Conservation (phyloP, 2,797 vertebrate genomes). For the Phylloscopus collybita region DNA sequence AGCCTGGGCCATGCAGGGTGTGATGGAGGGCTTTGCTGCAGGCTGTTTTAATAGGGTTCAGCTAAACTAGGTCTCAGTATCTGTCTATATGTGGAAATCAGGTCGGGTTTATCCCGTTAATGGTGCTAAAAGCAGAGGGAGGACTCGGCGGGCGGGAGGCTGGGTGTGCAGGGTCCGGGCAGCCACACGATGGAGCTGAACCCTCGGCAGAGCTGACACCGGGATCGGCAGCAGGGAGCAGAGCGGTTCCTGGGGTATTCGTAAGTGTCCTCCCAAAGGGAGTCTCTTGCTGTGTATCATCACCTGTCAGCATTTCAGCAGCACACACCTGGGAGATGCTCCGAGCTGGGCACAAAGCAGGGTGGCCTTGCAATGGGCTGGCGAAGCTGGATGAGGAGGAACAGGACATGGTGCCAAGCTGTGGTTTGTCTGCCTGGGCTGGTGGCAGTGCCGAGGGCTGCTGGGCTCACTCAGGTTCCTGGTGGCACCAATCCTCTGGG, state of each 20-base stretch:
- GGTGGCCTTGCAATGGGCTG: neutral
- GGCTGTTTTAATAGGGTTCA: neutral
- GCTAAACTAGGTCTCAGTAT: slow-evolving; percentile 11
- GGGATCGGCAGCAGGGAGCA: neutral
- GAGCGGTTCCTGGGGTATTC: neutral
- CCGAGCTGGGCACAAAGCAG: neutral
- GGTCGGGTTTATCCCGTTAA: slow-evolving; percentile 41
- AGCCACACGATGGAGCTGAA: slow-evolving; percentile 42
- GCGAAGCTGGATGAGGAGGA: neutral
- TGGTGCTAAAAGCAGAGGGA: neutral
- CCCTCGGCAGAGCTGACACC: neutral
- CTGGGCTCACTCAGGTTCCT: neutral
- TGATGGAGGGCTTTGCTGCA: neutral
- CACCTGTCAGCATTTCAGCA: neutral
- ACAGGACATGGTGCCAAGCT: neutral
- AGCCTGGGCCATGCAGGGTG: neutral
- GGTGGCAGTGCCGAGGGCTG: accelerated
- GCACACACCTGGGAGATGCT: neutral
- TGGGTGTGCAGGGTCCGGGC: neutral
- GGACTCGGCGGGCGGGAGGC: neutral
- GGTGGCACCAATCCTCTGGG: neutral
- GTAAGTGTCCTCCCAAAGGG: neutral
- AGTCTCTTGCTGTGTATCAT: neutral
- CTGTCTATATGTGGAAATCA: slow-evolving; percentile 39
- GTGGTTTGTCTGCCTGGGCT: neutral